phyloP scores from a whole-genome alignment of 2,113 vertebrate genomes.

The Sterrhoptilus dennistouni region DNA sequence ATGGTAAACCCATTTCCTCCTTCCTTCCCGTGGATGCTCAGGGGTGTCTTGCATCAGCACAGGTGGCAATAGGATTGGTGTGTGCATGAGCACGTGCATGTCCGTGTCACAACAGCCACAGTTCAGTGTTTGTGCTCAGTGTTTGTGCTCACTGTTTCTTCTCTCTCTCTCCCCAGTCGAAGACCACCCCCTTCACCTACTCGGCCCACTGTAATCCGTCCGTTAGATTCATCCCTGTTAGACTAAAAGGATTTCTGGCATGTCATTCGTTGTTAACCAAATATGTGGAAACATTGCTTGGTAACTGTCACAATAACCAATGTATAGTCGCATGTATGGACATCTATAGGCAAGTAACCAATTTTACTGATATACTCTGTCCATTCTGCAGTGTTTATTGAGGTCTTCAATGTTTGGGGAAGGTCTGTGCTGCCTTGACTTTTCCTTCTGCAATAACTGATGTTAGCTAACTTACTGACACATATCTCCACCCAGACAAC shows the following conservation, averaged over 20 bases:
- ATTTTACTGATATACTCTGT: slow-evolving; percentile 59
- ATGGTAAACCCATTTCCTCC: background rate
- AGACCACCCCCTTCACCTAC: slow-evolving; percentile 82
- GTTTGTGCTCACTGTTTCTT: slow-evolving; percentile 55
- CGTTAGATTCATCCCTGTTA: slow-evolving; percentile 79
- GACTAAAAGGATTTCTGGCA: slow-evolving; percentile 75
- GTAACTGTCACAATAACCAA: slow-evolving; percentile 67
- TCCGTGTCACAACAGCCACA: background rate
- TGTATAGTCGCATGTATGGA: slow-evolving; percentile 75
- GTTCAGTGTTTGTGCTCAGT: background rate
- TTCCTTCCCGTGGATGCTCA: background rate
- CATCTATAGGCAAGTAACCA: slow-evolving; percentile 76
- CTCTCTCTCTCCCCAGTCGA: slow-evolving; percentile 71
- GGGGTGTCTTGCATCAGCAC: background rate
- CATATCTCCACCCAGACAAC: slow-evolving; percentile 14
- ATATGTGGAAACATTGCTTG: slow-evolving; percentile 53
- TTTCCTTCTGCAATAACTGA: slow-evolving; percentile 38
- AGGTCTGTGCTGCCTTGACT: slow-evolving; percentile 47
- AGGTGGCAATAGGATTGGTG: accelerated
- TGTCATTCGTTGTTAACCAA: slow-evolving; percentile 73
- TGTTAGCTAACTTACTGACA: slow-evolving; percentile 48
- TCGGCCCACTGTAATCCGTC: slow-evolving; percentile 79
- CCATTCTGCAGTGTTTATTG: slow-evolving; percentile 56
- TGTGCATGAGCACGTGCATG: slow-evolving; percentile 30
- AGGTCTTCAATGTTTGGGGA: slow-evolving; percentile 46